Evolutionary conservation across 2,797 vertebrate species (phyloP).

Genomic region (Cuniculus paca): DNA sequence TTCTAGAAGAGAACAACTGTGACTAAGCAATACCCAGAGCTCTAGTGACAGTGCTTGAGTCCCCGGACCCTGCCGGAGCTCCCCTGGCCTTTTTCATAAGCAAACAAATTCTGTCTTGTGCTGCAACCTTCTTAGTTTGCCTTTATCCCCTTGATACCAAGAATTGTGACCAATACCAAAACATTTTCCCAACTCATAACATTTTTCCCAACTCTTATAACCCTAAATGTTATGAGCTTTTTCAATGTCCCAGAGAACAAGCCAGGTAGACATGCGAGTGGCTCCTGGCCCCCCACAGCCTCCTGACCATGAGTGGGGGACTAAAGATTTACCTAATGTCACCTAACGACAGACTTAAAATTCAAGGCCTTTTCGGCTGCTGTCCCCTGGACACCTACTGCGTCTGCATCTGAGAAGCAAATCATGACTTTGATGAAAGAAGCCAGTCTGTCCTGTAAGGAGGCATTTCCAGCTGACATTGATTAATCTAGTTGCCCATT

Average conservation of each 20-base stretch:
- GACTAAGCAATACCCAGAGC: not conserved
- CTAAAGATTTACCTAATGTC: not conserved
- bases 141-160: not conserved
- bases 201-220: not conserved
- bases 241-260: not conserved
- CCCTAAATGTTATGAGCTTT: not conserved
- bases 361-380: not conserved
- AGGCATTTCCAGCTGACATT: not conserved
- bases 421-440: slow-evolving; percentile 35
- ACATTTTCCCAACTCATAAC: not conserved
- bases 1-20: not conserved
- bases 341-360: slow-evolving; percentile 1
- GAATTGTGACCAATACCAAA: not conserved
- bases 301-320: not conserved
- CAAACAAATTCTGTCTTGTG: not conserved
- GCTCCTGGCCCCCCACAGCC: not conserved
- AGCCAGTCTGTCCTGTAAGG: slow-evolving; percentile 12
- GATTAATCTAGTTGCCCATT: slow-evolving; percentile 59
- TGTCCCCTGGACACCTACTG: not conserved
- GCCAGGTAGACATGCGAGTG: not conserved
- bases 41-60: not conserved
- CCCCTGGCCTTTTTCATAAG: not conserved
- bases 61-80: not conserved
- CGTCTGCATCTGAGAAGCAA: not conserved
- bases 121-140: not conserved